phyloP scores from a whole-genome alignment of 2,888 invertebrate species.

The Erannis defoliaria region DNA sequence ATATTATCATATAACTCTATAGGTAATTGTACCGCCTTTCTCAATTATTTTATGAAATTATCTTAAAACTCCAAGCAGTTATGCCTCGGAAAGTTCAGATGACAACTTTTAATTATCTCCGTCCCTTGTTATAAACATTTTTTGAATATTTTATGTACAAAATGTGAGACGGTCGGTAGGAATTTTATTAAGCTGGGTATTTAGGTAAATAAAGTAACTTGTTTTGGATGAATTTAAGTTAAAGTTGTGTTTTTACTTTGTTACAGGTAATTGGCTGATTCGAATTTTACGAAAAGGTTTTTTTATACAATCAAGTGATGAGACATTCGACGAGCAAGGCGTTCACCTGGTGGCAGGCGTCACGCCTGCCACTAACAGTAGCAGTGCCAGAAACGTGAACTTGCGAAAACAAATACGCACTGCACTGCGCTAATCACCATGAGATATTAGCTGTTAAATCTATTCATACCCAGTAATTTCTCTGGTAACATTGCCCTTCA shows the following conservation, averaged over 20 bases:
- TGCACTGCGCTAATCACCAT: no score
- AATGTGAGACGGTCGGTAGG: constrained; percentile 37
- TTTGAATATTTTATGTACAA: constrained; percentile 33
- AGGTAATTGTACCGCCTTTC: no score
- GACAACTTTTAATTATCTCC: constrained; percentile 28
- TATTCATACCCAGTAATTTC: no score
- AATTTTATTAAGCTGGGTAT: constrained; percentile 38
- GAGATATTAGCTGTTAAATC: no score
- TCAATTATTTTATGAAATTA: not conserved
- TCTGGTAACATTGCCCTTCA: no score
- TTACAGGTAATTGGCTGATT: constrained; percentile 43
- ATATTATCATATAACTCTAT: no score
- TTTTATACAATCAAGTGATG: no score
- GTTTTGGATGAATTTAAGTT: constrained; percentile 11
- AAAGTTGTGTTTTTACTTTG: constrained; percentile 40
- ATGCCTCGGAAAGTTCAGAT: constrained; percentile 1
- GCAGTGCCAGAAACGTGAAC: no score
- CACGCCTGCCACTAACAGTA: no score
- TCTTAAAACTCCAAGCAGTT: not conserved
- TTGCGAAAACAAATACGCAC: no score
- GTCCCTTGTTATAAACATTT: constrained; percentile 27
- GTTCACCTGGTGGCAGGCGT: no score
- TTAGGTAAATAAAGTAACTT: constrained; percentile 32
- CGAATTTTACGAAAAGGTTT: constrained; percentile 16
- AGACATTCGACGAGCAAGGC: no score